Evolutionary conservation across 2,113 vertebrate genomes (phyloP), one percentile per base, ranked within the genome.

Genomic region (Hippopotamus amphibius): DNA sequence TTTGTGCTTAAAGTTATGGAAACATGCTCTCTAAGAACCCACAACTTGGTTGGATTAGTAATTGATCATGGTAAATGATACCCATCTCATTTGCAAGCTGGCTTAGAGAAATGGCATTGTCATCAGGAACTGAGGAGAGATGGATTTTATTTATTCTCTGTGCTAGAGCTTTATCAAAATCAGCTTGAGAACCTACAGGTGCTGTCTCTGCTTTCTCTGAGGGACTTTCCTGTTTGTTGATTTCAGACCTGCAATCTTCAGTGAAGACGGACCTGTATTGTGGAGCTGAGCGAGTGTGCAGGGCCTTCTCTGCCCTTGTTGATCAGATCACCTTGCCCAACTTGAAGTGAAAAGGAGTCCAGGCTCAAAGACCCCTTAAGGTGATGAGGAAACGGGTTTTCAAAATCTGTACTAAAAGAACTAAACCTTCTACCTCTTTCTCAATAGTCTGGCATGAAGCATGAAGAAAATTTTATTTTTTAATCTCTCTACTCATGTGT

Each of bases 251-350:
- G 4, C 65, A 86, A 14, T 97, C 97, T 95, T 30, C 88, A 43
- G 76, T 97, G 61, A 97, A 96, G 92, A 81, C 95, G 48, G 97
- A 98, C 28, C 98, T 99, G 43, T 97, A 99, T 37, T 80, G 87
- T 69, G 96, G 98, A 92, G 99, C 99, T 48, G 98, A 98, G 37
- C 88, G 9, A 37, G 97, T 99, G 48, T 98, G 97, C 95, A 98
- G 96, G 43, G 98, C 97, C 0, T 98, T 99, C 84, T 98, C 98
- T 88, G 94, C 98, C 22, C 98, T 99, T 53, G 98, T 99, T 88
- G 98, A 96, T 7, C 95, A 98, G 61, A 55, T 99, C 93, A 98
- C 97, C 87, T 97, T 96, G 92, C 97, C 98, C 88, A 77, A 46
- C 93, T 95, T 76, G 86, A 98, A 98, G 81, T 98, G 89, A 98